Conservation (phyloP, 2,888 invertebrate species). For the Nephrotoma appendiculata region DNA sequence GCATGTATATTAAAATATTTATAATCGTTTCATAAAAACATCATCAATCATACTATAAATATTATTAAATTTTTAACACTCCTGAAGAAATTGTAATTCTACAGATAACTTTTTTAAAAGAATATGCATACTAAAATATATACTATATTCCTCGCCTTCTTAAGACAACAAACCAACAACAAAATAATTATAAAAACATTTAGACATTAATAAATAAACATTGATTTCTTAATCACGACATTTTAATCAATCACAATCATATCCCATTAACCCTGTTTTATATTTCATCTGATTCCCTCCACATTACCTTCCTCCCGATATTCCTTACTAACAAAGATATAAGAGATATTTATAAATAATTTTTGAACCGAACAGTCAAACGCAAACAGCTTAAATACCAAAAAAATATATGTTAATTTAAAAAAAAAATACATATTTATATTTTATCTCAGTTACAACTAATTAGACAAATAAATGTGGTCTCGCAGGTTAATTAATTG, state of each 20-base stretch:
- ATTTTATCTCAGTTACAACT: conserved; percentile 2
- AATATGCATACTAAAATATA: background rate
- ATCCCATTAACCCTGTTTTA: background rate
- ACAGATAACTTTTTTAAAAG: background rate
- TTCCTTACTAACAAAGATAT: background rate
- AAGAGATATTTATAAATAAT: background rate
- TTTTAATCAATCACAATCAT: background rate
- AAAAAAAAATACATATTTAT: background rate
- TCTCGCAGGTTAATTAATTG: background rate
- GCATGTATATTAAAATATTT: background rate
- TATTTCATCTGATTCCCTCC: background rate
- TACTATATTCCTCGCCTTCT: background rate
- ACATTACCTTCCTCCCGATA: background rate
- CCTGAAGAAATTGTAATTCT: background rate
- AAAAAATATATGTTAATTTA: background rate
- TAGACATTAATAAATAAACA: background rate
- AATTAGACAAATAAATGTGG: conserved; percentile 5
- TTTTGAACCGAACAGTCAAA: background rate
- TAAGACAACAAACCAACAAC: background rate
- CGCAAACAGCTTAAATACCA: background rate
- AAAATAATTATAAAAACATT: background rate
- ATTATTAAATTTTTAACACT: background rate
- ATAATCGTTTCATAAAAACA: background rate
- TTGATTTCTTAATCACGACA: background rate
- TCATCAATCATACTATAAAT: background rate